These are phyloP conservation scores for Adrianichthys oophorus DNA, from an alignment of 2,797 vertebrate genomes.

Conservation along the genomic window DNA sequence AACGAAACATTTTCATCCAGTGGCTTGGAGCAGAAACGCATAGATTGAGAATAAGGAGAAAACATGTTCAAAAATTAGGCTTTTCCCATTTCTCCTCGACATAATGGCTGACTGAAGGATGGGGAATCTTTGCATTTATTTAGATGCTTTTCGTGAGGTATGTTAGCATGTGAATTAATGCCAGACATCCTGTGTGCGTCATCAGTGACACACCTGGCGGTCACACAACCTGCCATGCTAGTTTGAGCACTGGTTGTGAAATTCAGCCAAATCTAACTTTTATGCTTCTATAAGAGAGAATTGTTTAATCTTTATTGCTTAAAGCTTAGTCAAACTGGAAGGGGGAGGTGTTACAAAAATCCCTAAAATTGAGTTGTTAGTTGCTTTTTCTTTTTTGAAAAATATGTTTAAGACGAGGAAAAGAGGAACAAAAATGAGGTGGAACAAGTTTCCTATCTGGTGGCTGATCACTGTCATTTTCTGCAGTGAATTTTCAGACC, in stretches of 20 bases:
- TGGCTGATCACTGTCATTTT: not conserved
- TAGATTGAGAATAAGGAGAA: no score
- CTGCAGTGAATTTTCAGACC: slow-evolving; percentile 91
- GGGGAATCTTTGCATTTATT: not conserved
- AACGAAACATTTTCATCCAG: no score
- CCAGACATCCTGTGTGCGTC: not conserved
- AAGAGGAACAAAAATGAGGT: not conserved
- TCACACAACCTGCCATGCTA: no score
- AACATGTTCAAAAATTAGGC: not conserved
- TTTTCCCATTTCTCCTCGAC: not conserved
- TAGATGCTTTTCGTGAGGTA: not conserved
- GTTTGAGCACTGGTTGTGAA: no score
- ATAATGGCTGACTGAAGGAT: not conserved
- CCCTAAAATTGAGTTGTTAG: not conserved
- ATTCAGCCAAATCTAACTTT: no score
- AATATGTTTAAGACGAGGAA: not conserved
- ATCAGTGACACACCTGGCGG: not conserved
- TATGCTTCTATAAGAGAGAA: no score
- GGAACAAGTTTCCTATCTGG: not conserved
- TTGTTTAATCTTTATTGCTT: not conserved
- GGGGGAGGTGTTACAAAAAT: not conserved
- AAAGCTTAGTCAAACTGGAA: not conserved
- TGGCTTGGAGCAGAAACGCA: no score
- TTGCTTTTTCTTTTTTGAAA: not conserved
- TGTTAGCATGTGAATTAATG: not conserved